phyloP scores from a whole-genome alignment of 2,888 invertebrate species.

The Ectobius pallidus region DNA sequence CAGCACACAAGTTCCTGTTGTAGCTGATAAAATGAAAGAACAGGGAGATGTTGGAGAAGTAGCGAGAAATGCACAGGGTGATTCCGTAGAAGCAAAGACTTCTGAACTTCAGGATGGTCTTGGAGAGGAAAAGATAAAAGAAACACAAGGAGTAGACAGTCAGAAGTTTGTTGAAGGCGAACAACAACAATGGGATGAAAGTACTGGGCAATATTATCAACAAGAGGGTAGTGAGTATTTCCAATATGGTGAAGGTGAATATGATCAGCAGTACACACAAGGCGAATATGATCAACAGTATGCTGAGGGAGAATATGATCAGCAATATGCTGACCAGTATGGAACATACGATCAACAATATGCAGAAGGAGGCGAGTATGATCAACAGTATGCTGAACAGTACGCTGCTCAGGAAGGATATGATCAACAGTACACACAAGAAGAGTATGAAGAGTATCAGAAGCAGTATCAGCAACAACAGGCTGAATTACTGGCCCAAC shows the following conservation, averaged over 20 bases:
- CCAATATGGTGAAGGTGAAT: neutral
- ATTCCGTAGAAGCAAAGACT: neutral
- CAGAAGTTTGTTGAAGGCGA: neutral
- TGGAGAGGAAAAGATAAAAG: neutral
- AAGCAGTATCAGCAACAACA: neutral
- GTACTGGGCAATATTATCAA: neutral
- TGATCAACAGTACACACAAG: neutral
- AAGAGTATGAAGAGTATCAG: neutral
- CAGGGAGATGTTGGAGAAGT: neutral
- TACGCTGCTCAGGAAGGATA: neutral
- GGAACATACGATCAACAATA: neutral
- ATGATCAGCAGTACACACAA: neutral
- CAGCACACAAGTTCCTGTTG: too few species aligned
- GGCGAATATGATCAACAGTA: conserved; percentile 18
- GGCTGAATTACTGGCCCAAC: too few species aligned
- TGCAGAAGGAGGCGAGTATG: neutral
- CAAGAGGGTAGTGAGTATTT: neutral
- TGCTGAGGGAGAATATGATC: conserved; percentile 5
- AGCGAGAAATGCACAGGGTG: neutral
- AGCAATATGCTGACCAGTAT: neutral
- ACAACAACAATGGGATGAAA: neutral
- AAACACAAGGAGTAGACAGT: neutral
- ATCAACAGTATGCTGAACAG: conserved; percentile 3
- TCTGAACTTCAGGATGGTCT: neutral
- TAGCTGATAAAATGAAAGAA: too few species aligned